Percentiles rank a stretch among this genome's conserved stretches.
phyloP scores from a whole-genome alignment of 2,113 vertebrate species.

The Desmodus rotundus region DNA sequence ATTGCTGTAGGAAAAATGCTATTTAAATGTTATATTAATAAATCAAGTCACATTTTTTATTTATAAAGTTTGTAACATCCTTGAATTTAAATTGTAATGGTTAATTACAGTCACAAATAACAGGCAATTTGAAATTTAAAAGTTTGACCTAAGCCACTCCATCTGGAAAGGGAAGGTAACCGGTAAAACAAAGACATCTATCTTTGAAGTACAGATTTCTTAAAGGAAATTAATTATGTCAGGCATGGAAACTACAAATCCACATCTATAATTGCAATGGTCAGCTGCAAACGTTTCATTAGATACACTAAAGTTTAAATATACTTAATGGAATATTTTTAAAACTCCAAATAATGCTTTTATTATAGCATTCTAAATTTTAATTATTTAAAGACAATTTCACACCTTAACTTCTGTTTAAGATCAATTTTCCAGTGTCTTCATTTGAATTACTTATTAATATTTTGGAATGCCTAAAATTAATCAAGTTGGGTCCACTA shows the following conservation, averaged over 20 bases:
- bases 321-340: neutral
- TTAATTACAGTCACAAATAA: constrained; percentile 15
- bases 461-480: neutral
- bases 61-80: neutral
- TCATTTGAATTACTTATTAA: neutral
- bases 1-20: neutral
- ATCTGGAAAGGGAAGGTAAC: neutral
- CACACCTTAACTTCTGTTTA: neutral
- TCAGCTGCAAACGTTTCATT: neutral
- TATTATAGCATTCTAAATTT: neutral
- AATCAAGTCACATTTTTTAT: neutral
- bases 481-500: neutral
- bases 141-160: neutral
- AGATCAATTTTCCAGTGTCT: neutral
- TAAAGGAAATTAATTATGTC: neutral
- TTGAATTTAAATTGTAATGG: neutral
- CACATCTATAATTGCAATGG: neutral
- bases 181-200: neutral
- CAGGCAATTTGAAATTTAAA: neutral
- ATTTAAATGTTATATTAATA: neutral
- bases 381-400: neutral
- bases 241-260: neutral
- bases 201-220: neutral
- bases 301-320: neutral
- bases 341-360: neutral